Conservation (phyloP, 1,140 invertebrate genomes). For the Dicyema japonicum region DNA sequence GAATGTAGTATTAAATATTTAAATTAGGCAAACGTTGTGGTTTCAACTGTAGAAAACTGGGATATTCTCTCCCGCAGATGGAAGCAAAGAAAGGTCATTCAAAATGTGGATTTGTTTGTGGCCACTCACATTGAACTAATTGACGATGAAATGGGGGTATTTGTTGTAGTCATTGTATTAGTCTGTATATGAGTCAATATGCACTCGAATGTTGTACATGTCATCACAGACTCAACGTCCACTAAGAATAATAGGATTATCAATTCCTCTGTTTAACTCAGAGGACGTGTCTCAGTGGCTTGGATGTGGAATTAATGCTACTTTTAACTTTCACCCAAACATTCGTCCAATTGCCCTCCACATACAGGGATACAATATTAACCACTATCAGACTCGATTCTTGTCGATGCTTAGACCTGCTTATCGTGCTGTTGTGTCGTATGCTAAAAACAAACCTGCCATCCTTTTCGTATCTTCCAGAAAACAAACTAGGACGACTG, state of each 20-base stretch:
- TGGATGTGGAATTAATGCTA: conserved; percentile 53
- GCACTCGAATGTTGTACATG: conserved; percentile 81
- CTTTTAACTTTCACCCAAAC: conserved; percentile 92
- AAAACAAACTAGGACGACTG: conserved; percentile 55
- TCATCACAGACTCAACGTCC: conserved; percentile 58
- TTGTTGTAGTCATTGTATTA: conserved; percentile 25
- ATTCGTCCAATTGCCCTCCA: conserved; percentile 74
- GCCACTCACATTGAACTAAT: conserved; percentile 30
- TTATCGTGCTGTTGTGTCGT: conserved; percentile 59
- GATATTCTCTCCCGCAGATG: conserved; percentile 79
- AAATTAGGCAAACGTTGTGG: conserved; percentile 66
- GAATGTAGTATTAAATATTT: no score
- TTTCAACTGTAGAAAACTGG: conserved; percentile 90
- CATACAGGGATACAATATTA: conserved; percentile 82
- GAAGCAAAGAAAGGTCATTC: conserved; percentile 92
- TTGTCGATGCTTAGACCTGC: conserved; percentile 85
- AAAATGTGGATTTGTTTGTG: conserved; percentile 34
- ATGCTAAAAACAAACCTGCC: conserved; percentile 38
- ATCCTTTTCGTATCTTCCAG: conserved; percentile 82
- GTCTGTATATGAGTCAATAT: conserved; percentile 75
- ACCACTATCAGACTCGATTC: conserved; percentile 66
- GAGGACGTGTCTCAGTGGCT: conserved; percentile 81
- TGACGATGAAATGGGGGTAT: conserved; percentile 66
- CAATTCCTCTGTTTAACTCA: conserved; percentile 65
- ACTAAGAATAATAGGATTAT: conserved; percentile 72